These are phyloP conservation scores for Brachypteracias leptosomus DNA, from an alignment of 2,113 vertebrate genomes.

Conservation along the genomic window DNA sequence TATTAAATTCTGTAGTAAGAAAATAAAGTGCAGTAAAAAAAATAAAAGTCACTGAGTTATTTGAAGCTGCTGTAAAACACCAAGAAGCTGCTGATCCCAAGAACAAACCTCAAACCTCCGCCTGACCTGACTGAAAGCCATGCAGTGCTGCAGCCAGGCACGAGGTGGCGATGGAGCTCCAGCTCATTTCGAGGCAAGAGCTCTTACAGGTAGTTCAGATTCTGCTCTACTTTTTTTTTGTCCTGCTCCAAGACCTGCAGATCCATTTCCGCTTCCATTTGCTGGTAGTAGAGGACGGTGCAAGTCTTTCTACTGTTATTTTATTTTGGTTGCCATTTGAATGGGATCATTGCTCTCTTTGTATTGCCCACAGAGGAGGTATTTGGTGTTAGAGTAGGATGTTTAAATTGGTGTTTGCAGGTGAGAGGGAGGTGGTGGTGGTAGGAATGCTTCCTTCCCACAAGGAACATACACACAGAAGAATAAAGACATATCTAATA, in stretches of 20 bases:
- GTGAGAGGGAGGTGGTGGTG: not conserved
- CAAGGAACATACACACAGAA: not conserved
- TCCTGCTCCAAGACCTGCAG: slow-evolving; percentile 23
- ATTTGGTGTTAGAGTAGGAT: not conserved
- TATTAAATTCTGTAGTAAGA: not conserved
- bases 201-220: not conserved
- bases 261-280: slow-evolving; percentile 12
- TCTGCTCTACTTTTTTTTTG: not conserved
- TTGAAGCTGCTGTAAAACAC: not conserved
- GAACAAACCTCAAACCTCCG: not conserved
- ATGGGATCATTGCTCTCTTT: not conserved
- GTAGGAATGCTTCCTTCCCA: not conserved
- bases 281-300: not conserved
- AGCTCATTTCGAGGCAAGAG: not conserved
- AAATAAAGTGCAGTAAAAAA: not conserved
- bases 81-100: not conserved
- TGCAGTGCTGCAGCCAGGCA: slow-evolving; percentile 40
- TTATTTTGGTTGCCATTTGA: not conserved
- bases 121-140: not conserved
- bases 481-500: not conserved
- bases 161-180: slow-evolving; percentile 73
- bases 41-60: not conserved
- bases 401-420: not conserved
- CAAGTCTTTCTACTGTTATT: not conserved
- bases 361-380: not conserved